phyloP scores from a whole-genome alignment of 2,113 vertebrate genomes.

The Petrocephalus microphthalmus region DNA sequence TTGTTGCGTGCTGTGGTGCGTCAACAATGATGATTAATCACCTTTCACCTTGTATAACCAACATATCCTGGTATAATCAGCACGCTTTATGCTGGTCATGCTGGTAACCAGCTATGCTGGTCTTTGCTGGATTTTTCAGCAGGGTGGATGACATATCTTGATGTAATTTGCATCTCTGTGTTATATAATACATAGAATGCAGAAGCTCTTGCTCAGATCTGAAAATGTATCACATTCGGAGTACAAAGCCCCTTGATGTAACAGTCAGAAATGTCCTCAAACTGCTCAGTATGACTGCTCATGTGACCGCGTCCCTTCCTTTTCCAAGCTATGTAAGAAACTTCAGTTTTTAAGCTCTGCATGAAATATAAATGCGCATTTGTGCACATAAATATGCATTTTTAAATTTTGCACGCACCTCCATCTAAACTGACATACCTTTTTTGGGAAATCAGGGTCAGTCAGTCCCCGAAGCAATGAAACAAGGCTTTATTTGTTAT shows the following conservation, averaged over 20 bases:
- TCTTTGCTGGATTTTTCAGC: too few species aligned
- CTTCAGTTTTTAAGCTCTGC: neutral
- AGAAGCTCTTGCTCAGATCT: neutral
- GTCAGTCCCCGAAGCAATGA: neutral
- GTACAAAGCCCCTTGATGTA: neutral
- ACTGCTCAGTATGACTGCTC: neutral
- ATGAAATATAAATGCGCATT: neutral
- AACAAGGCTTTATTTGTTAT: neutral
- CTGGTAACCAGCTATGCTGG: too few species aligned
- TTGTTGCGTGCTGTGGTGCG: neutral
- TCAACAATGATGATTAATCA: too few species aligned
- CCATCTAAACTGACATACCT: neutral
- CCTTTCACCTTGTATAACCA: too few species aligned
- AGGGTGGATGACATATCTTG: neutral
- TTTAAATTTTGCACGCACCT: neutral
- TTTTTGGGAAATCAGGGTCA: neutral
- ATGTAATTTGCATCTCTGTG: neutral
- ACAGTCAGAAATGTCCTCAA: neutral
- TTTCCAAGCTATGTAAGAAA: neutral
- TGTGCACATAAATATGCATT: neutral
- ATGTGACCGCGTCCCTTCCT: neutral
- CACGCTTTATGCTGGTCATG: too few species aligned
- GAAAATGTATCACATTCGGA: neutral
- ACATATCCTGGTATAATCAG: too few species aligned
- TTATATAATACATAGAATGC: neutral